These are phyloP conservation scores for Caenorhabditis elegans DNA, from an alignment of 1,140 invertebrate species.

Conservation along the genomic window DNA sequence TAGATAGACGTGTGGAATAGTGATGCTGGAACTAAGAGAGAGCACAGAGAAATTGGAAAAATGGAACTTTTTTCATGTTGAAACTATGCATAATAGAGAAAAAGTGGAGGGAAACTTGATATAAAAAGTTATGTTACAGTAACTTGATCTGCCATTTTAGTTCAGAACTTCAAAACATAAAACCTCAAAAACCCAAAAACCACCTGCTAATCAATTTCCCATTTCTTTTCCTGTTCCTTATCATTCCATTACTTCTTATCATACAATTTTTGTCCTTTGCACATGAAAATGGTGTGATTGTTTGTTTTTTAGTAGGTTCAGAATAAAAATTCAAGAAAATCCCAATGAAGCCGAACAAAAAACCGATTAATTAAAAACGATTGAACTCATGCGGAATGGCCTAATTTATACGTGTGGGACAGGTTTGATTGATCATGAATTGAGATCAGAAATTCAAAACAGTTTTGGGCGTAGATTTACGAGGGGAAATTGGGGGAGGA, in stretches of 20 bases:
- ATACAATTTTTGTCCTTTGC: not conserved
- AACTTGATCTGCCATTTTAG: not conserved
- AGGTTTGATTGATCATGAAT: not conserved
- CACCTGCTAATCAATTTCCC: too few species aligned
- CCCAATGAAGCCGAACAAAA: not conserved
- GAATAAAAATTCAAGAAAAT: constrained; percentile 2
- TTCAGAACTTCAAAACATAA: not conserved
- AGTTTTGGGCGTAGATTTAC: not conserved
- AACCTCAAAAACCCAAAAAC: too few species aligned
- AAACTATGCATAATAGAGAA: not conserved
- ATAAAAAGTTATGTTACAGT: not conserved
- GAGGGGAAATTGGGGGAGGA: not conserved
- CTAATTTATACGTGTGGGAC: constrained; percentile 12
- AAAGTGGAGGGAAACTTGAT: not conserved
- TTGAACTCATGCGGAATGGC: constrained; percentile 28
- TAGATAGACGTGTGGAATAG: not conserved
- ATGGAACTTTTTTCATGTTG: too few species aligned
- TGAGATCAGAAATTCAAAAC: not conserved
- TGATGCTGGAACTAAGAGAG: too few species aligned
- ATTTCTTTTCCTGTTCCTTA: too few species aligned
- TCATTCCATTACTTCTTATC: not conserved
- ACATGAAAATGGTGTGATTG: not conserved
- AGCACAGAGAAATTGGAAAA: too few species aligned
- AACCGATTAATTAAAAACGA: not conserved
- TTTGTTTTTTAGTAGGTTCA: too few species aligned